Evolutionary conservation across 2,888 invertebrate genomes (phyloP).

Genomic region (Trachelus tabidus): DNA sequence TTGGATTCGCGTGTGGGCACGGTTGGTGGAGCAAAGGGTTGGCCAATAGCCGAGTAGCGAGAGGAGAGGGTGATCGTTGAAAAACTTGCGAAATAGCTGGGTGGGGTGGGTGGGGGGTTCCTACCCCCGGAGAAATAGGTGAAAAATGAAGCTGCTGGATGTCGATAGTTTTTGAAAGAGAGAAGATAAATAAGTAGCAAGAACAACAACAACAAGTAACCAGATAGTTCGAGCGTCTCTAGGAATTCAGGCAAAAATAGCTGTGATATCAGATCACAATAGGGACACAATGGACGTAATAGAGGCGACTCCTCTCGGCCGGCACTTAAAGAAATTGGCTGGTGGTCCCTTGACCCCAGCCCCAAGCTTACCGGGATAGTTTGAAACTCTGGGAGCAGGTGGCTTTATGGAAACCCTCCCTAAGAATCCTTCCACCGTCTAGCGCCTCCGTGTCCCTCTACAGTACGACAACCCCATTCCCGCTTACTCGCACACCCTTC

Average conservation of each 20-base stretch:
- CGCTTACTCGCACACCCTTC: neutral
- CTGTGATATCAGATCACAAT: slow-evolving; percentile 56
- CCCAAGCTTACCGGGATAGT: slow-evolving; percentile 50
- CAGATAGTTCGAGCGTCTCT: slow-evolving; percentile 1
- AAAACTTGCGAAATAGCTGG: neutral
- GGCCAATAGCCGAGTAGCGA: neutral
- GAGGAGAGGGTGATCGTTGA: neutral
- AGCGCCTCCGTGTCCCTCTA: neutral
- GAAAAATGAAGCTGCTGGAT: neutral
- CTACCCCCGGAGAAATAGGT: neutral
- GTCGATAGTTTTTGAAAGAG: neutral
- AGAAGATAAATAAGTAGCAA: neutral
- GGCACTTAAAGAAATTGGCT: slow-evolving; percentile 64
- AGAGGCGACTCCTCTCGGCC: slow-evolving; percentile 36
- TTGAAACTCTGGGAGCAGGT: slow-evolving; percentile 52
- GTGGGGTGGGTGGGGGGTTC: no score
- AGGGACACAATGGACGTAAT: slow-evolving; percentile 46
- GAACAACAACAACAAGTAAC: neutral
- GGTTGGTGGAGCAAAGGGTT: neutral
- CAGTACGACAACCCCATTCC: neutral
- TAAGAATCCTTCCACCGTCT: neutral
- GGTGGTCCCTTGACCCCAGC: slow-evolving; percentile 55
- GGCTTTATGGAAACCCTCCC: slow-evolving; percentile 3
- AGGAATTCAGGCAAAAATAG: slow-evolving; percentile 50
- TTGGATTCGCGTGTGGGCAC: neutral